Evolutionary conservation across 2,888 invertebrate genomes (phyloP).

Genomic region (Neria commutata): DNA sequence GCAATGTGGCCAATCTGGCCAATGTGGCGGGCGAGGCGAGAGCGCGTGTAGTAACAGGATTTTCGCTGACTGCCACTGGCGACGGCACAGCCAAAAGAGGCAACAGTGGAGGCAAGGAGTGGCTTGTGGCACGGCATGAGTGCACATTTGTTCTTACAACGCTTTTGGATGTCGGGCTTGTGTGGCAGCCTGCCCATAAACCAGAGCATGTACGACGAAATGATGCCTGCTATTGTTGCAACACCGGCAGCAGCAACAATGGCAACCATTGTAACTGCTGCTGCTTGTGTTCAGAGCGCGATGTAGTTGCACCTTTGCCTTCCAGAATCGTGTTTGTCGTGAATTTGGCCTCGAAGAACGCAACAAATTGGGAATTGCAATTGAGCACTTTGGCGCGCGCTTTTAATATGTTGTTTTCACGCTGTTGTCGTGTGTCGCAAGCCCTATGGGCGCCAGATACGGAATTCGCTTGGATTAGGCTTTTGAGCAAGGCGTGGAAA

Average conservation of each 20-base stretch:
- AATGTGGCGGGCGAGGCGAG: too few relatives aligned
- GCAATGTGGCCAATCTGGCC: too few relatives aligned
- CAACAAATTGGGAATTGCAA: background rate
- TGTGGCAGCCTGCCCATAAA: background rate
- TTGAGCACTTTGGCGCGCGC: conserved; percentile 1
- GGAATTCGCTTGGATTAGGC: too few relatives aligned
- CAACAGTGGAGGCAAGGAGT: too few relatives aligned
- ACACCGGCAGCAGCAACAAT: too few relatives aligned
- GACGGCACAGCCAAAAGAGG: too few relatives aligned
- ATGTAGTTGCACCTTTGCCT: background rate
- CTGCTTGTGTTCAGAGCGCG: background rate
- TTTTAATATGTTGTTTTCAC: background rate
- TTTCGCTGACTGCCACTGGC: background rate
- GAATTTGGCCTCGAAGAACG: background rate
- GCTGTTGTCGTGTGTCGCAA: background rate
- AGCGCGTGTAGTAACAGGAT: conserved; percentile 1
- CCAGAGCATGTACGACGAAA: background rate
- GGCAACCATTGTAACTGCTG: background rate
- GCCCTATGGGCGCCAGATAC: too few relatives aligned
- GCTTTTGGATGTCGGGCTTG: background rate
- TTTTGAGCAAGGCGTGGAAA: too few relatives aligned
- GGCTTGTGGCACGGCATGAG: too few relatives aligned
- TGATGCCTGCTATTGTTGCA: too few relatives aligned
- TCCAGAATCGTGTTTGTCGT: background rate
- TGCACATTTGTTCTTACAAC: background rate